Base-by-base conservation (phyloP, 92 coral and sea anemone species). In the Micromussa lordhowensis region DNA sequence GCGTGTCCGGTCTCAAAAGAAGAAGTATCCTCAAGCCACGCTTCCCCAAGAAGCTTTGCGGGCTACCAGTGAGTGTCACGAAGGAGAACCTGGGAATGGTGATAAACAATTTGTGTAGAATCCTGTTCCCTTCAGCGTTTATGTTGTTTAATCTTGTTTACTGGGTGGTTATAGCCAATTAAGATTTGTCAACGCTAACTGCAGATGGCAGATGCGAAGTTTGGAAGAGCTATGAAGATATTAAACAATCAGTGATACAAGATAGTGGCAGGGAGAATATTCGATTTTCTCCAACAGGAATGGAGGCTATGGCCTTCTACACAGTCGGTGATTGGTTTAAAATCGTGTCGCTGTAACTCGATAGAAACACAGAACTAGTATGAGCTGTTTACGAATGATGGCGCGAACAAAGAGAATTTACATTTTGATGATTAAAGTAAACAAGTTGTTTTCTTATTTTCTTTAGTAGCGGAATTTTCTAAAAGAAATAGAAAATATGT, bases 1-100 rank as follows among this genome's bases (percentile, higher is more conserved):
- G 94, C 71, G 94, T 91, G 53, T 81, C 90, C 36, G 82, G 82
- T 22, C 57, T 90, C 34, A 90, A 89, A 68, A 86, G 85, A 49
- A 73, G 73, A 32, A 69, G 40, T 22, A 87, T 90, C 61, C 51
- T 93, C 4, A 90, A 87, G 86, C 92, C 84, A 28, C 80, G 85
- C 3, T 81, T 95, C 72, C 82, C 91, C 90, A 94, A 90, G 82
- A 80, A 68, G 85, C 88, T 93, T 81, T 93, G 94, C 83, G 94
- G 91, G 15, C 82, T 95, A 51, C 96, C 88, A 32, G 19, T 29
- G 1, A 22, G 64, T 30, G 38, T 85, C 44, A 85, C 88, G 68
- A 77, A 81, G 57, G 88, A 84, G 0, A 90, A 91, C 77, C 48
- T 88, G 35, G 92, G 96, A 35, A 79, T 93, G 61, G 90, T 85